phyloP scores from a whole-genome alignment of 2,797 vertebrate species.

The Sebastes nivosus region DNA sequence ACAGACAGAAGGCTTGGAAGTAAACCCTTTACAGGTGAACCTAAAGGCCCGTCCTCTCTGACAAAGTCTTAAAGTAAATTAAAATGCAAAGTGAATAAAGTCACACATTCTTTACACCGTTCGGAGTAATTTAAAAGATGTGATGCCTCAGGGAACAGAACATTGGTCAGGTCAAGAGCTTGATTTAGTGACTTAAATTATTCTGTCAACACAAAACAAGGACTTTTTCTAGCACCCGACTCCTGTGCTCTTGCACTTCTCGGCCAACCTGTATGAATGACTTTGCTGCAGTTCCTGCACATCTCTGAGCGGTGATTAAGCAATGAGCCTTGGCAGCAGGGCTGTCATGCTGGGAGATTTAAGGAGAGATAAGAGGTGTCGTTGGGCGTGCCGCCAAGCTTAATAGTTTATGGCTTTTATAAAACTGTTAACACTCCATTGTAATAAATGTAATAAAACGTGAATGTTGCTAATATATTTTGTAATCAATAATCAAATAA shows the following conservation, averaged over 20 bases:
- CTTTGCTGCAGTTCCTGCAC: neutral
- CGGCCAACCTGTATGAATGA: neutral
- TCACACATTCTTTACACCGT: neutral
- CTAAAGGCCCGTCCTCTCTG: neutral
- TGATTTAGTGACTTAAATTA: neutral
- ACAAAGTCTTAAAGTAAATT: neutral
- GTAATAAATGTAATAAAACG: slow-evolving; percentile 9
- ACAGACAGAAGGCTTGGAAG: neutral
- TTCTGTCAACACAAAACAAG: neutral
- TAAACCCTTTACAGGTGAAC: neutral
- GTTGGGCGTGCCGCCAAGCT: slow-evolving; percentile 12
- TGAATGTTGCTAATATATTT: slow-evolving; percentile 7
- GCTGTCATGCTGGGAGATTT: slow-evolving; percentile 12
- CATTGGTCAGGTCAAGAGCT: neutral
- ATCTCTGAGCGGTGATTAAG: slow-evolving; percentile 10
- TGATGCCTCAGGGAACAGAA: neutral
- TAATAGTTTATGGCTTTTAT: slow-evolving; percentile 28
- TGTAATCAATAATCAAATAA: slow-evolving; percentile 42
- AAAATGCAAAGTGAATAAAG: neutral
- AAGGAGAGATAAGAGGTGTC: slow-evolving; percentile 3
- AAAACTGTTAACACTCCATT: slow-evolving; percentile 14
- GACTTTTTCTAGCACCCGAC: neutral
- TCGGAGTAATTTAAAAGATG: neutral
- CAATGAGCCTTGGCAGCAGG: neutral
- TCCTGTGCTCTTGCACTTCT: neutral